Percentiles rank a stretch among this genome's conserved stretches.
Evolutionary conservation across 2,797 vertebrate genomes (phyloP).

Genomic region (Amblyopsis hoosieri): DNA sequence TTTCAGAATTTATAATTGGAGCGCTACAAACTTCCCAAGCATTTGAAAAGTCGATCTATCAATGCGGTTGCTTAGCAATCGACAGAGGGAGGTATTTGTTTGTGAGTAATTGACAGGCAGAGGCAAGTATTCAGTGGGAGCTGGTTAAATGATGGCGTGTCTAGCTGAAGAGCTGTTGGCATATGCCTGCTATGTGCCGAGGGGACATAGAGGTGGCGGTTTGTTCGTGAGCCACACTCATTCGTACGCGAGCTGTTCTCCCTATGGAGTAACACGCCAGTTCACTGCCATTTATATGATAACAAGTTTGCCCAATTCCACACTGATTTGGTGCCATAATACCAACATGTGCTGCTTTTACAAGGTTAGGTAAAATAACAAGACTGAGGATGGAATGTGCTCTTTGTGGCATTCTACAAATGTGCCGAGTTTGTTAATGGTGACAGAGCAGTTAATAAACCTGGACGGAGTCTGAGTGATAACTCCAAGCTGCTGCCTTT

Average conservation of each 20-base stretch:
- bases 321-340: conserved; percentile 45
- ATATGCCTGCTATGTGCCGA: conserved; percentile 36
- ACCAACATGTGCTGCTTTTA: conserved; percentile 68
- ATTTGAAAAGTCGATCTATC: background rate
- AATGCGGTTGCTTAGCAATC: conserved; percentile 17
- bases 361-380: conserved; percentile 54
- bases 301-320: conserved; percentile 57
- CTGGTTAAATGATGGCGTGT: conserved; percentile 38
- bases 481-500: conserved; percentile 51
- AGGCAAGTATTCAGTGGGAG: conserved; percentile 21
- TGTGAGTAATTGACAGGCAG: conserved; percentile 35
- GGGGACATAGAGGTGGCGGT: conserved; percentile 33
- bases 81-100: conserved; percentile 3
- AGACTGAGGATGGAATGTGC: conserved; percentile 1
- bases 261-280: conserved; percentile 42
- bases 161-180: conserved; percentile 33
- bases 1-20: background rate
- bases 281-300: conserved; percentile 67
- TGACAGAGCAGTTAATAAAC: conserved; percentile 65
- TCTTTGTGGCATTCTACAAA: conserved; percentile 26
- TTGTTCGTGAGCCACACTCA: conserved; percentile 37
- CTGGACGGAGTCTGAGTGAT: conserved; percentile 56
- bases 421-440: conserved; percentile 36
- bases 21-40: background rate
- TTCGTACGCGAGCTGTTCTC: conserved; percentile 37